These are phyloP conservation scores for Galerucella calmariensis DNA, from an alignment of 2,888 invertebrate species.

Conservation along the genomic window DNA sequence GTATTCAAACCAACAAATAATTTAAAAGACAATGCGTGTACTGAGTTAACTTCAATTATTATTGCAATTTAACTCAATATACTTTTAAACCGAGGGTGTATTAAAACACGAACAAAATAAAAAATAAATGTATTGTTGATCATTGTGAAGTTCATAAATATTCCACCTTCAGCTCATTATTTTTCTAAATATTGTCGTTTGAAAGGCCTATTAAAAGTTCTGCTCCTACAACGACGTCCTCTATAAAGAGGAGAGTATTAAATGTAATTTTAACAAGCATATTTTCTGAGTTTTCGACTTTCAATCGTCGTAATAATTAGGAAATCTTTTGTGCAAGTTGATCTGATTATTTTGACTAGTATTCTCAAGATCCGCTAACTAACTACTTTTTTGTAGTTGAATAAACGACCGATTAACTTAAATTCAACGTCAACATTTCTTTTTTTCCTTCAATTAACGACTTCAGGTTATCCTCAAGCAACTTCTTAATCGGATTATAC, in stretches of 20 bases:
- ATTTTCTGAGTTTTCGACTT: constrained; percentile 51
- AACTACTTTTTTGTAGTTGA: background rate
- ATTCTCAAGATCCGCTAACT: background rate
- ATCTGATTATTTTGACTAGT: constrained; percentile 59
- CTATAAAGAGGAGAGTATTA: constrained; percentile 50
- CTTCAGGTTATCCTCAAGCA: too few species aligned
- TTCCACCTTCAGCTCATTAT: constrained; percentile 53
- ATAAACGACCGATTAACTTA: too few species aligned
- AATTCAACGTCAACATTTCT: too few species aligned
- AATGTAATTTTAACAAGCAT: constrained; percentile 56
- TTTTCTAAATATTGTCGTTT: constrained; percentile 52
- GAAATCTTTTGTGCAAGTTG: constrained; percentile 44
- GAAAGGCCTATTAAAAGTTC: constrained; percentile 59
- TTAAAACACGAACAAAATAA: background rate
- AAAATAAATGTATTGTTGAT: background rate
- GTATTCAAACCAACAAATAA: too few species aligned
- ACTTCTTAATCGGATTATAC: too few species aligned
- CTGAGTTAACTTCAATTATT: too few species aligned
- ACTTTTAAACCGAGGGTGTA: background rate
- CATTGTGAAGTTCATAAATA: constrained; percentile 37
- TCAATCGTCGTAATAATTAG: constrained; percentile 49
- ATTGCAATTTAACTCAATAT: too few species aligned
- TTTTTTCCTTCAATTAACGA: too few species aligned
- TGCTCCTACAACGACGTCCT: constrained; percentile 47
- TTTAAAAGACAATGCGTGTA: too few species aligned